Evolutionary conservation across 2,113 vertebrate species (phyloP).

Genomic region (Ochotona curzoniae): DNA sequence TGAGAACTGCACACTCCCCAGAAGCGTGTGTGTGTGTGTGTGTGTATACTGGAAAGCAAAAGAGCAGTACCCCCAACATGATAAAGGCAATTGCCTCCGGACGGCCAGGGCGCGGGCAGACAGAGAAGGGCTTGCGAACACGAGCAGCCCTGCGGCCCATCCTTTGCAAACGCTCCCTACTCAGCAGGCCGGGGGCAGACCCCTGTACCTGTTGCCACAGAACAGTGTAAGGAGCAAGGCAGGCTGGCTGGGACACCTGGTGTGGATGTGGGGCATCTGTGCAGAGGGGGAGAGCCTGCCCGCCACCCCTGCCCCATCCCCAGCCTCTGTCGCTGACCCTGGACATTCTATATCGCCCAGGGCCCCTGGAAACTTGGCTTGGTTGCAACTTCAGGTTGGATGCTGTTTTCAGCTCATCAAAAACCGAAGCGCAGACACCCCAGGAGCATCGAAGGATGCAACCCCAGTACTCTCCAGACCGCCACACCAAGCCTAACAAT

Average conservation of each 20-base stretch:
- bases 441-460: not conserved
- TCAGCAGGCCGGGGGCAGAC: too few relatives aligned
- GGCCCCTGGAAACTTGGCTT: not conserved
- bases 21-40: not conserved
- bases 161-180: not conserved
- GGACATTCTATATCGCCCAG: not conserved
- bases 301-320: too few relatives aligned
- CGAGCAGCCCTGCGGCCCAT: not conserved
- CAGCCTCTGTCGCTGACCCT: not conserved
- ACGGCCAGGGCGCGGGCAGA: too few relatives aligned
- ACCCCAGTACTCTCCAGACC: not conserved
- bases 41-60: not conserved
- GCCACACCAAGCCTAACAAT: too few relatives aligned
- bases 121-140: not conserved
- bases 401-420: not conserved
- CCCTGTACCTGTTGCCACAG: too few relatives aligned
- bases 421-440: not conserved
- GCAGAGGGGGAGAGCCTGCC: fast-evolving
- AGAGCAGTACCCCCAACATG: not conserved
- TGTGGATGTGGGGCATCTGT: too few relatives aligned
- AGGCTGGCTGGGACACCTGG: fast-evolving
- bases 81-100: too few relatives aligned
- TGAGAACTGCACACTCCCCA: not conserved
- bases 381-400: not conserved
- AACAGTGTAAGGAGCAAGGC: too few relatives aligned